Conservation (phyloP, 2,113 vertebrate species). For the Vidua chalybeata region DNA sequence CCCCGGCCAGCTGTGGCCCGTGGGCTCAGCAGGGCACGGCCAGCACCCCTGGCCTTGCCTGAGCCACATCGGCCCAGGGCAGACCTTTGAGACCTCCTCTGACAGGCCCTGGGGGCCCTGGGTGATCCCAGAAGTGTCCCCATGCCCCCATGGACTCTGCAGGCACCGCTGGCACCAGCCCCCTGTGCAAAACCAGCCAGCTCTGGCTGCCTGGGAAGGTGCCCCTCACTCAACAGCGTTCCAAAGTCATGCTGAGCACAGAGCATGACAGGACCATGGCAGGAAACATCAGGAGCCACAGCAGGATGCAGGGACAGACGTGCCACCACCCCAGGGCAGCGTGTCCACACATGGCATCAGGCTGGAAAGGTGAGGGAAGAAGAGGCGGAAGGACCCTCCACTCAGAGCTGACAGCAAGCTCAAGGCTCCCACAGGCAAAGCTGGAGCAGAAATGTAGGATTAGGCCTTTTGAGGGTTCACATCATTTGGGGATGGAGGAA, state of each 20-base stretch:
- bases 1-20: neutral
- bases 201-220: slow-evolving; percentile 6
- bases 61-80: neutral
- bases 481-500: accelerated
- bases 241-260: neutral
- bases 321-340: too few species aligned
- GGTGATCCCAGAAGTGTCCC: neutral
- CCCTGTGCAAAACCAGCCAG: neutral
- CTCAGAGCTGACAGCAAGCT: too few species aligned
- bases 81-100: neutral
- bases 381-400: too few species aligned
- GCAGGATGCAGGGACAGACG: neutral
- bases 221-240: neutral
- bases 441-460: too few species aligned
- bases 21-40: neutral
- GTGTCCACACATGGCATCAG: too few species aligned
- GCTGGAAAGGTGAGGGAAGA: too few species aligned
- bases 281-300: neutral
- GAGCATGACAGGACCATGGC: neutral
- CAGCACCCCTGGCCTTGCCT: neutral
- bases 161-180: neutral
- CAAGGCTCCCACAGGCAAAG: too few species aligned
- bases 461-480: neutral
- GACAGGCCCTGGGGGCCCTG: neutral
- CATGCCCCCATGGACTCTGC: neutral